Conservation (phyloP, 2,888 invertebrate genomes). For the Stenchaetothrips biformis region DNA sequence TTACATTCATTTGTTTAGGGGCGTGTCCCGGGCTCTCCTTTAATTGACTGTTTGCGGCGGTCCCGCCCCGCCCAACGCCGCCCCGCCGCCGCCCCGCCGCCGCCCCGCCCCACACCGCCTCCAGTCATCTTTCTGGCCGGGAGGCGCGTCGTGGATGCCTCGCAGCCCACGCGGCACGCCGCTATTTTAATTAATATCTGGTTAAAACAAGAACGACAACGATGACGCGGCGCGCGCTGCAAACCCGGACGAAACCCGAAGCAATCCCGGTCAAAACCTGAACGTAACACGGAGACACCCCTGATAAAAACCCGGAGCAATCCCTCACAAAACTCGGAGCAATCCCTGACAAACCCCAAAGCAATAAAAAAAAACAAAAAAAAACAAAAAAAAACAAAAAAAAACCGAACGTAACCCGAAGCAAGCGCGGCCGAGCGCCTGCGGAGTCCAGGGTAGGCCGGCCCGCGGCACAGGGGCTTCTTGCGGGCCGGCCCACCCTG, state of each 20-base stretch:
- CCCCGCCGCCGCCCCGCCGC: too few relatives aligned
- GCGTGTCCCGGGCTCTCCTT: background rate
- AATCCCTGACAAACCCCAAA: background rate
- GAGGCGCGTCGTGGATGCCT: background rate
- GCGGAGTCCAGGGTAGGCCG: background rate
- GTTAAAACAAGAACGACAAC: too few relatives aligned
- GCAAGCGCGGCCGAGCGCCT: background rate
- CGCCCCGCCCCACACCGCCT: too few relatives aligned
- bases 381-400: background rate
- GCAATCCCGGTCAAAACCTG: too few relatives aligned
- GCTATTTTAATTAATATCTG: too few relatives aligned
- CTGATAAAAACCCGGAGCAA: too few relatives aligned
- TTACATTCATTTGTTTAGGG: conserved; percentile 21
- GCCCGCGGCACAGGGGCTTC: background rate
- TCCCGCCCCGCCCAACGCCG: background rate
- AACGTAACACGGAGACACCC: too few relatives aligned
- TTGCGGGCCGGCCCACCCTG: background rate
- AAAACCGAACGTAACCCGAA: background rate
- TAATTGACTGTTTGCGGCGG: background rate
- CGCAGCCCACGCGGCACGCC: too few relatives aligned
- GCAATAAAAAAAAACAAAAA: background rate
- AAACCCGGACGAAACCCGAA: too few relatives aligned
- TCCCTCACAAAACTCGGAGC: too few relatives aligned
- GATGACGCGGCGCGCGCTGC: too few relatives aligned
- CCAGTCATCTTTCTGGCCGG: too few relatives aligned